Conservation (phyloP, 1,140 invertebrate genomes). For the Calliphora vicina region DNA sequence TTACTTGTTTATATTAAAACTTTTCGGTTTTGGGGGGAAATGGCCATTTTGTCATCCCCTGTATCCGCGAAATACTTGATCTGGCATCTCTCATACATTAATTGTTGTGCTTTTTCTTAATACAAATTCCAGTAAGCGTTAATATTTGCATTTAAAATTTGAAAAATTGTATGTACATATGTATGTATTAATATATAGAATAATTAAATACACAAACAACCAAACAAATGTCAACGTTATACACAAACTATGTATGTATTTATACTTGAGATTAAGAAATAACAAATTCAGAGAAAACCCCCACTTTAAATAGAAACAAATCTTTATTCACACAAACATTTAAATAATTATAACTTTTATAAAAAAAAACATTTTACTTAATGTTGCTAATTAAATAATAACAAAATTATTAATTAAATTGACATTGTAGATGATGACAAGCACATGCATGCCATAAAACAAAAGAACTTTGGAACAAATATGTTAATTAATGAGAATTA, state of each 20-base stretch:
- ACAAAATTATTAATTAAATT: not conserved
- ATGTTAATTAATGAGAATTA: not conserved
- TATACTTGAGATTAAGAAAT: too few relatives aligned
- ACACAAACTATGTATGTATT: too few relatives aligned
- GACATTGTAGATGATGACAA: not conserved
- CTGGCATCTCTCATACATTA: not conserved
- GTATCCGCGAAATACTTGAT: not conserved
- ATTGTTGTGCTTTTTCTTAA: not conserved
- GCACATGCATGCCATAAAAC: not conserved
- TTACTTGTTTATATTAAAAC: too few relatives aligned
- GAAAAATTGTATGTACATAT: not conserved
- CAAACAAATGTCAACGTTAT: not conserved
- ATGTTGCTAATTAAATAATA: not conserved
- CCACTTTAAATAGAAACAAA: too few relatives aligned
- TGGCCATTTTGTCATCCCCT: not conserved
- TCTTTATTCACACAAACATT: too few relatives aligned
- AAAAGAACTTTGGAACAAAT: not conserved
- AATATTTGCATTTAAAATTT: slow-evolving; percentile 10
- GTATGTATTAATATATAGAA: not conserved
- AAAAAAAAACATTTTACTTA: not conserved
- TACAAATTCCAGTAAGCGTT: not conserved
- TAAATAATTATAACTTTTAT: too few relatives aligned
- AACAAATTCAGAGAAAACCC: too few relatives aligned
- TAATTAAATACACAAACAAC: not conserved
- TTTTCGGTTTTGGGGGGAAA: too few relatives aligned